Conservation (phyloP, 2,113 vertebrate genomes). For the Rhynchomys soricoides region DNA sequence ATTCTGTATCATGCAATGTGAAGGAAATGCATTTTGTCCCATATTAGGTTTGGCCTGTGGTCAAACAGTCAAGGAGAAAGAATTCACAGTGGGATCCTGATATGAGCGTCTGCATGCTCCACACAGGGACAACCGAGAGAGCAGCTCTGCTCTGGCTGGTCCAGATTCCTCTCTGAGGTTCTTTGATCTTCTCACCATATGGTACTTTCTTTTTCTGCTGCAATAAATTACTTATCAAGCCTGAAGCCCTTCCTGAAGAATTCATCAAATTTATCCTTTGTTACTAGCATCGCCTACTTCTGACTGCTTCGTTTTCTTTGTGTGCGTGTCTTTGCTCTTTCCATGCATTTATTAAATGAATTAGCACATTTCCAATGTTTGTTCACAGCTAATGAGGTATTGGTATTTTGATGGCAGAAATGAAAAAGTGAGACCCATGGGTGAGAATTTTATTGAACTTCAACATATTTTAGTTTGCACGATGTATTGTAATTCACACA, state of each 20-base stretch:
- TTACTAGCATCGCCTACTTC: slow-evolving; percentile 25
- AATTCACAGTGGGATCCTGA: background rate
- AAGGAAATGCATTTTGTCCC: background rate
- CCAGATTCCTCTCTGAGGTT: background rate
- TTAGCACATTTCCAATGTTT: slow-evolving; percentile 79
- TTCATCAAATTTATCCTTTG: slow-evolving; percentile 12
- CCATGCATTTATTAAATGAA: slow-evolving; percentile 76
- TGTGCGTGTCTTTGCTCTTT: slow-evolving; percentile 66
- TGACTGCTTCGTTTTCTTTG: slow-evolving; percentile 23
- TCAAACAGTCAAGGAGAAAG: background rate
- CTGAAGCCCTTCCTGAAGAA: slow-evolving; percentile 48
- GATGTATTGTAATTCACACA: slow-evolving; percentile 57
- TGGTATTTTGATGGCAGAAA: slow-evolving; percentile 76
- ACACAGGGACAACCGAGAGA: background rate
- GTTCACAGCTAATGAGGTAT: slow-evolving; percentile 78
- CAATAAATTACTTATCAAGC: slow-evolving; percentile 60
- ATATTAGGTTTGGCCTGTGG: background rate
- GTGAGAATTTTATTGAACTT: slow-evolving; percentile 77
- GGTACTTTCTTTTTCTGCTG: background rate
- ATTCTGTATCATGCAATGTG: background rate
- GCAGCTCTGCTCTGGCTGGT: background rate
- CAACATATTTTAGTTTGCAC: slow-evolving; percentile 66
- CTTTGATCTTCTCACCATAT: background rate
- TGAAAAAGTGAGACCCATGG: slow-evolving; percentile 69
- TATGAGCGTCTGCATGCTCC: background rate